These are phyloP conservation scores for Urechis unicinctus DNA, from an alignment of 2,888 invertebrate species.

Conservation along the genomic window DNA sequence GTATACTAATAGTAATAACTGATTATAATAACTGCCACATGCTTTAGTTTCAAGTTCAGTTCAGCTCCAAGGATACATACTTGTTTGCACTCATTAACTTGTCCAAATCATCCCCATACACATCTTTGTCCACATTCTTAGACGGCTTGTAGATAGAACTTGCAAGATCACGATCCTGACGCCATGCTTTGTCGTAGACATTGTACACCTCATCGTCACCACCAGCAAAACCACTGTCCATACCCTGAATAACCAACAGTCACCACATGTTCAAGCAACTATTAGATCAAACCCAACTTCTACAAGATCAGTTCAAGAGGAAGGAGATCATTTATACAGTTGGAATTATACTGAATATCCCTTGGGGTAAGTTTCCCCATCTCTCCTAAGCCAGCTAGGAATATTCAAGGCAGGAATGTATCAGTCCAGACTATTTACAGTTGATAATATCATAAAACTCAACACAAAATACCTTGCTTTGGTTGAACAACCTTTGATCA, in stretches of 20 bases:
- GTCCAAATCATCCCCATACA: slow-evolving; percentile 85
- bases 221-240: slow-evolving; percentile 79
- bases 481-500: slow-evolving; percentile 93
- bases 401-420: too few relatives aligned
- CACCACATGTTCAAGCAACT: neutral
- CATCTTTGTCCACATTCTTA: slow-evolving; percentile 80
- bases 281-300: too few relatives aligned
- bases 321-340: too few relatives aligned
- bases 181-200: slow-evolving; percentile 98
- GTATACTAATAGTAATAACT: neutral
- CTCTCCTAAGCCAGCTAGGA: too few relatives aligned
- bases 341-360: too few relatives aligned
- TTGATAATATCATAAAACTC: neutral
- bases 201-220: slow-evolving; percentile 96
- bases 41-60: too few relatives aligned
- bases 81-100: slow-evolving; percentile 64
- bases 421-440: too few relatives aligned
- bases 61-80: too few relatives aligned
- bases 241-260: slow-evolving; percentile 50
- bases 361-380: too few relatives aligned
- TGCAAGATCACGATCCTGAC: slow-evolving; percentile 77
- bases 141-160: slow-evolving; percentile 64
- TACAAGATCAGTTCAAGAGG: too few relatives aligned
- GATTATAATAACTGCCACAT: neutral
- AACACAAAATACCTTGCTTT: slow-evolving; percentile 52